Evolutionary conservation across 2,113 vertebrate species (phyloP).

Genomic region (Drymodes brunneopygia): DNA sequence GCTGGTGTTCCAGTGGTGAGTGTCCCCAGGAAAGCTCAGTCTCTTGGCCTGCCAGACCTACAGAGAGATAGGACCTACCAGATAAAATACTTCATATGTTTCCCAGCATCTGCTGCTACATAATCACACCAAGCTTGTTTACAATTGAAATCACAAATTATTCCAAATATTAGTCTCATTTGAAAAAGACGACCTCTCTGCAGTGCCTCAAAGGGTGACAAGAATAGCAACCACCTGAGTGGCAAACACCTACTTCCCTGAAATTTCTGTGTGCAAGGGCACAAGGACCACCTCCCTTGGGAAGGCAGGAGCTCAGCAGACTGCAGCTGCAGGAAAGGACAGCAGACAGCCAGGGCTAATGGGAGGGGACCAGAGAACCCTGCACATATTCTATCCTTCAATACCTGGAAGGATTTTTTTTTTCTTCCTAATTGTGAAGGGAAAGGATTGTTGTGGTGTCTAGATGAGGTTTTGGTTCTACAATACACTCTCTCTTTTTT

Average conservation of each 20-base stretch:
- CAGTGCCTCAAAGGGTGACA: not conserved
- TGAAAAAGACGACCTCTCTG: not conserved
- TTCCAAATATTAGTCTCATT: not conserved
- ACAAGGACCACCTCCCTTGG: fast-evolving
- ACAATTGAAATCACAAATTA: not conserved
- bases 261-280: not conserved
- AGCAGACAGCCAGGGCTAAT: not conserved
- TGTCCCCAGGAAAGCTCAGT: not conserved
- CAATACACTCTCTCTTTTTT: not conserved
- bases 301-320: not conserved
- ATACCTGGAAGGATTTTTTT: not conserved
- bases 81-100: not conserved
- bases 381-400: not conserved
- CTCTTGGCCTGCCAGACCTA: not conserved
- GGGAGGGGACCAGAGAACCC: not conserved
- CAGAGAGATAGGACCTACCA: not conserved
- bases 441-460: not conserved
- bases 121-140: not conserved
- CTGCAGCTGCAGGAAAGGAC: not conserved
- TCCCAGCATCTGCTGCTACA: not conserved
- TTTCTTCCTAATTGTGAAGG: not conserved
- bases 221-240: not conserved
- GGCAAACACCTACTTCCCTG: not conserved
- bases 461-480: not conserved
- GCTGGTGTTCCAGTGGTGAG: not conserved